Base-by-base conservation (phyloP, 2,113 vertebrate genomes). In the Tachuris rubrigastra region DNA sequence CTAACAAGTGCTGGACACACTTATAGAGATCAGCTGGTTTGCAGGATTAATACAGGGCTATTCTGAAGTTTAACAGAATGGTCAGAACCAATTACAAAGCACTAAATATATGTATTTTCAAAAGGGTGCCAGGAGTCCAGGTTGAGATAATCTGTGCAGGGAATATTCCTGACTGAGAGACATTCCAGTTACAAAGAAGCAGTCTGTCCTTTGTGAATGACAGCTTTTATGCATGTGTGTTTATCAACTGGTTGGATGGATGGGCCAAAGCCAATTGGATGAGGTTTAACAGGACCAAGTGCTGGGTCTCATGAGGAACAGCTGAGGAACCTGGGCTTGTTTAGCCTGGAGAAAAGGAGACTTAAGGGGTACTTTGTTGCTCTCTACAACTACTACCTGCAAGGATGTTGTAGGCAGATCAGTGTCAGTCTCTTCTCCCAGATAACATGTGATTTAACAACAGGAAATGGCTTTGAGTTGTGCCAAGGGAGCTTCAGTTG, bases 341-440 rank as follows among this genome's bases (percentile, higher is more conserved):
- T 53, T 1, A 59, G 39, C 20, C 16, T 18, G 4, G 16, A 76
- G 24, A 53, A 41, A n/a, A 76, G 41, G n/a, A 68, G 71, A 30
- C n/a, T 62, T 24, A 25, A 9, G 11, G 7, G 3, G 9, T 20
- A 53, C 11, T 13, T 46, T 41, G 11, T 25, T 3, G 6, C 28
- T 21, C 33, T n/a, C 23, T 39, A 24, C 23, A 28, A n/a, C 23
- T 17, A n/a, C 23, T 17, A 10, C 11, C 24, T 18, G n/a, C 52
- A 41, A 41, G 7, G 5, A 68, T 12, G 19, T 7, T 28, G 44
- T 24, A 30, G 8, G 7, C 46, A n/a, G 15, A 9, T 30, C 16
- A 19, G 7, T 16, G 13, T n/a, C 1, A 0, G 23, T 10, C 47
- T 68, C 24, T 62, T 62, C n/a, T 62, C n/a, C 16, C 30, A 41